These are phyloP conservation scores for Danio rerio DNA, from an alignment of 2,113 vertebrate genomes.

Conservation along the genomic window GRCz12tu NC_133176.1:437501-438000, in stretches of 20 bases:
- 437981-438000: background rate
- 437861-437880: background rate
- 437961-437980: background rate
- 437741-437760: constrained; percentile 97
- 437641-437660: constrained; percentile 98
- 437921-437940: too few relatives aligned
- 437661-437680: constrained; percentile 96
- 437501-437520: too few relatives aligned
- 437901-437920: too few relatives aligned
- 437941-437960: background rate
- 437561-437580: too few relatives aligned
- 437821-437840: background rate
- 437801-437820: background rate
- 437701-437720: constrained; percentile 99
- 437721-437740: constrained; percentile 97
- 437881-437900: too few relatives aligned
- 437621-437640: constrained; percentile 75
- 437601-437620: too few relatives aligned
- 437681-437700: constrained; percentile 98
- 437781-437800: constrained; percentile 88
- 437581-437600: too few relatives aligned
- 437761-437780: constrained; percentile 99
- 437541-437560: too few relatives aligned
- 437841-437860: background rate
- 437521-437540: too few relatives aligned